Evolutionary conservation across 2,888 invertebrate species (phyloP), one percentile per base, ranked within the genome.

Genomic region (Brachyptera putata): DNA sequence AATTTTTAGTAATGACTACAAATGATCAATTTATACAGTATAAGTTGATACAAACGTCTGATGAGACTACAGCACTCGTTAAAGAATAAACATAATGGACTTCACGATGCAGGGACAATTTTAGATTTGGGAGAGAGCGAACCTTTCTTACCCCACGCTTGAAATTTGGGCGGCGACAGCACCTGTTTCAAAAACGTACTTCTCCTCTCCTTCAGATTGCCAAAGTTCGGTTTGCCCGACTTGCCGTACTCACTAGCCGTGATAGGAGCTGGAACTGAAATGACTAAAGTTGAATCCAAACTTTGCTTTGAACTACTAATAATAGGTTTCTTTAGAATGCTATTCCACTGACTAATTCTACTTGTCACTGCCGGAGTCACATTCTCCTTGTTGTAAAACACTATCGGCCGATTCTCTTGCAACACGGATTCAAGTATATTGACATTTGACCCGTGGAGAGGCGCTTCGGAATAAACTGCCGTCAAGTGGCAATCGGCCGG

Each of bases 141-240:
- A 53, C 69, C 67, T 58, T 69, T 70, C 65, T 71, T 73, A 16
- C 68, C 70, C 71, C 73, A 73, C 11, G 67, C 70, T 64, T 79
- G 79, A 65, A 80, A 78, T 73, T 80, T 80, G 59, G 82, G 80
- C 50, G 81, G 80, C 64, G 77, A 80, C 63, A 81, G 71, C 58
- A 81, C 81, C 74, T 82, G 81, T 69, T 80, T 81, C 70, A 81
- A 74, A 70, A 82, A 81, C 65, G 80, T 68, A 61, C 78, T 78
- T 66, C 78, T 73, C 66, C 79, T 81, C 58, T 82, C 81, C 65
- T 77, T 80, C 14, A 79, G 69, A 65, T 74, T 76, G 68, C 74
- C 39, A 24, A 58, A 43, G 25, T 56, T 58, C 21, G 61, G 55
- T 46, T 46, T 46, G 46, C 46, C 13, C n/a, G 22, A 3, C 22